Conservation (phyloP, 1,140 invertebrate genomes). For the Drosophila fuyamai region DNA sequence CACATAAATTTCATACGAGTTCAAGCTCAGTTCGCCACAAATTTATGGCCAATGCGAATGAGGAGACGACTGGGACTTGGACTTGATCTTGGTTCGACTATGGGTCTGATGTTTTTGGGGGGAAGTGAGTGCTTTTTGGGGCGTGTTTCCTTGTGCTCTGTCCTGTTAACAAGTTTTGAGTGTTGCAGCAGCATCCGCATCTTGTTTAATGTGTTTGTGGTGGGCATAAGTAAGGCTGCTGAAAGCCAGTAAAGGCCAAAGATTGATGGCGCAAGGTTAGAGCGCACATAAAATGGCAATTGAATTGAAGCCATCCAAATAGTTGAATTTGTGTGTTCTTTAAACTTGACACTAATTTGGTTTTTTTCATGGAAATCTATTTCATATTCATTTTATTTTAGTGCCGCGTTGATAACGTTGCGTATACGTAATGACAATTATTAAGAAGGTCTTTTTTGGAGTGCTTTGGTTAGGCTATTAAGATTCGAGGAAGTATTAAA, state of each 20-base stretch:
- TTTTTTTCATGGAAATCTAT: conserved; percentile 14
- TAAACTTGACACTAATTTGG: conserved; percentile 24
- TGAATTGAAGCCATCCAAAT: not conserved
- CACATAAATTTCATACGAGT: conserved; percentile 77
- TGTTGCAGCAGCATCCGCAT: conserved; percentile 34
- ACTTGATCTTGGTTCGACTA: conserved; percentile 10
- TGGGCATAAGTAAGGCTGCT: conserved; percentile 8
- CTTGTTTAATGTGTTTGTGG: conserved; percentile 42
- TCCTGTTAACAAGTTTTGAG: conserved; percentile 71
- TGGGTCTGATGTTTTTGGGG: conserved; percentile 11
- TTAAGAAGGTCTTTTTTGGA: not conserved
- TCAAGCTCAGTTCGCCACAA: conserved; percentile 65
- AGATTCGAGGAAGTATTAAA: not conserved
- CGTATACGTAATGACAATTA: conserved; percentile 32
- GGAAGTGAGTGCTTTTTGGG: conserved; percentile 31
- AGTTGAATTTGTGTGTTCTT: conserved; percentile 6
- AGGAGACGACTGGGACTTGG: conserved; percentile 24
- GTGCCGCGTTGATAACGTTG: conserved; percentile 17
- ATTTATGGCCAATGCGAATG: conserved; percentile 66
- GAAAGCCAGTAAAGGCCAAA: conserved; percentile 21
- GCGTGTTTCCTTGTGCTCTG: conserved; percentile 47
- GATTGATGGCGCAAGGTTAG: conserved; percentile 45
- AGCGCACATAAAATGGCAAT: conserved; percentile 16
- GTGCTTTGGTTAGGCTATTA: not conserved
- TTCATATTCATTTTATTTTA: conserved; percentile 6